Percentiles rank a stretch among this genome's conserved stretches.
phyloP scores from a whole-genome alignment of 2,113 vertebrate species.

The Dolichotis patagonum region DNA sequence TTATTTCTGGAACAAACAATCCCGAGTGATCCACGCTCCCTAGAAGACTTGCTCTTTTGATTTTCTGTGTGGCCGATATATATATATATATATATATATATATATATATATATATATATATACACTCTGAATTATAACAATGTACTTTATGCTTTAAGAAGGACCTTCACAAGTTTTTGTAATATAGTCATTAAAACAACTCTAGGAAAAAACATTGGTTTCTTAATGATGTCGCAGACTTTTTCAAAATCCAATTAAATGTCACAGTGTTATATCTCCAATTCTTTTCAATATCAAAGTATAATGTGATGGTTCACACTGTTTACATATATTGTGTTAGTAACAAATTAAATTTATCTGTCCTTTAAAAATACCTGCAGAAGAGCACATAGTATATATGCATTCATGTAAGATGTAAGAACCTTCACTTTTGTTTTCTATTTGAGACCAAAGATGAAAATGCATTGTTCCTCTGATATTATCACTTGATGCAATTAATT shows the following conservation, averaged over 20 bases:
- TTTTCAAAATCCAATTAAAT: not conserved
- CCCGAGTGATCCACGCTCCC: not conserved
- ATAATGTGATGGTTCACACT: not conserved
- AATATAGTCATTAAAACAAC: not conserved
- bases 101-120: too few species aligned
- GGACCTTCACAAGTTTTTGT: not conserved
- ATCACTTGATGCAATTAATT: slow-evolving; percentile 6
- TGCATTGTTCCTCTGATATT: not conserved
- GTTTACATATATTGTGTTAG: not conserved
- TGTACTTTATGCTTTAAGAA: slow-evolving; percentile 9
- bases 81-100: too few species aligned
- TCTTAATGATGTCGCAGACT: not conserved
- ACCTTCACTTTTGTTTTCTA: not conserved
- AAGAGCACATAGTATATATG: slow-evolving; percentile 17
- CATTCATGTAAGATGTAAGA: not conserved
- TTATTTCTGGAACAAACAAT: not conserved
- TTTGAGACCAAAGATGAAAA: not conserved
- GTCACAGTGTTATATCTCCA: not conserved
- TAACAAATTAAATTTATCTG: slow-evolving; percentile 3
- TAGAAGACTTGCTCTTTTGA: not conserved
- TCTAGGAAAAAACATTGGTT: not conserved
- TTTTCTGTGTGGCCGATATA: not conserved
- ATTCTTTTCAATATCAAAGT: slow-evolving; percentile 35
- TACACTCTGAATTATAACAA: not conserved
- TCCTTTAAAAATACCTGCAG: not conserved